phyloP scores from a whole-genome alignment of 2,797 vertebrate genomes.

The Pangasius krempfi region DNA sequence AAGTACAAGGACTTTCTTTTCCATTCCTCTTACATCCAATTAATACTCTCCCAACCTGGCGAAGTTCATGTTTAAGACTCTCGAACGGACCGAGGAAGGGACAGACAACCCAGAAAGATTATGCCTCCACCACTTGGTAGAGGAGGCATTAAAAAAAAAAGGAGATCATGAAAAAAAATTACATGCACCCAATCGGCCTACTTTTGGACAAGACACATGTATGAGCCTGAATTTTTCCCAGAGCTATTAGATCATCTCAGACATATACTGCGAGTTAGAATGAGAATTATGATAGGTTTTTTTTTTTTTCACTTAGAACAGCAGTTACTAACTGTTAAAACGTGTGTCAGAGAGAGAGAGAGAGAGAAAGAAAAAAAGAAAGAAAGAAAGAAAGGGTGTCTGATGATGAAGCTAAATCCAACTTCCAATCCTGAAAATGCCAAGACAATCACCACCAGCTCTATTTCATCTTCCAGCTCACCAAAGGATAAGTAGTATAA shows the following conservation, averaged over 20 bases:
- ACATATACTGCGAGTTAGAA: neutral
- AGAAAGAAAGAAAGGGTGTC: neutral
- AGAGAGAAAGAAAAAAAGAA: neutral
- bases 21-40: neutral
- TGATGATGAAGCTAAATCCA: neutral
- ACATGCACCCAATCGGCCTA: neutral
- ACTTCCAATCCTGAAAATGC: neutral
- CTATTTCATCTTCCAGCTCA: conserved; percentile 4
- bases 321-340: neutral
- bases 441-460: neutral
- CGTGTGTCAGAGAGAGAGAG: neutral
- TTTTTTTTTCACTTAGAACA: neutral
- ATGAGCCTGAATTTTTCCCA: neutral
- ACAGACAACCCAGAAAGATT: neutral
- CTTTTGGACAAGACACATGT: neutral
- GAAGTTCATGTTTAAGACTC: neutral
- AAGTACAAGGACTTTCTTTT: neutral
- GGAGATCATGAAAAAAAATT: neutral
- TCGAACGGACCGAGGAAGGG: too few relatives aligned
- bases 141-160: neutral
- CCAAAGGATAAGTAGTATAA: conserved; percentile 65
- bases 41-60: neutral
- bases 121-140: too few relatives aligned
- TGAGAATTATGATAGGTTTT: neutral
- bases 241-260: too few relatives aligned